A percentile compares a stretch with the other conserved stretches of the same genome.
These are phyloP conservation scores for Halcyon malimbica DNA, from an alignment of 2,113 vertebrate species.

Conservation along the genomic window DNA sequence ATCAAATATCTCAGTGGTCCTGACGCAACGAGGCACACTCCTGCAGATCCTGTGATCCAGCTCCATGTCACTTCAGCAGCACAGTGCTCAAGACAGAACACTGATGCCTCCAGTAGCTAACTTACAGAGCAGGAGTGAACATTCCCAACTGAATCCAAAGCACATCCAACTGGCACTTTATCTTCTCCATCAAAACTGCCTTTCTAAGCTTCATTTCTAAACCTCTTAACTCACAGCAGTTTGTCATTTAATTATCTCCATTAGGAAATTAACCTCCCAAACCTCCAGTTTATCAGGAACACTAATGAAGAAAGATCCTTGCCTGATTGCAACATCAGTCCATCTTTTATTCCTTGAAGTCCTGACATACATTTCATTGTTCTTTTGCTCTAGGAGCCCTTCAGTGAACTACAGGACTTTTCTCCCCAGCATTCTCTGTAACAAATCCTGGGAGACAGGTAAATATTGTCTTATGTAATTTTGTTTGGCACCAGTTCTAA, in stretches of 20 bases:
- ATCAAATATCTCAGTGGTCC: neutral
- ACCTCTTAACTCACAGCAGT: neutral
- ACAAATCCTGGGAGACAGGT: neutral
- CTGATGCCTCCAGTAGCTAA: neutral
- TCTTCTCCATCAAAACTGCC: neutral
- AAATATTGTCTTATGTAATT: neutral
- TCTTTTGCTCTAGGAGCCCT: neutral
- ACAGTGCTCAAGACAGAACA: neutral
- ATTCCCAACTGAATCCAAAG: neutral
- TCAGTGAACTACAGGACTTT: fast-evolving
- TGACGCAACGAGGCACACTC: fast-evolving
- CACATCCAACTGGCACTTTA: neutral
- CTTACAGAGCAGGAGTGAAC: neutral
- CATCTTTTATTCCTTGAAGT: neutral
- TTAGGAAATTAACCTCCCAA: neutral
- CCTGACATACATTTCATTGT: neutral
- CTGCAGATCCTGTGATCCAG: fast-evolving
- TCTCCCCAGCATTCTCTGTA: neutral
- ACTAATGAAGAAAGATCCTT: neutral
- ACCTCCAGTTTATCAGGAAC: neutral
- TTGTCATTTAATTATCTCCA: neutral
- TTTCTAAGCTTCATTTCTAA: neutral
- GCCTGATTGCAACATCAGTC: fast-evolving
- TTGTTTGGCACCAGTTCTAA: neutral
- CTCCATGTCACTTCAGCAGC: neutral